Evolutionary conservation across 1,140 invertebrate species (phyloP), one percentile per base, ranked within the genome.

Genomic region (Sinonovacula constricta): DNA sequence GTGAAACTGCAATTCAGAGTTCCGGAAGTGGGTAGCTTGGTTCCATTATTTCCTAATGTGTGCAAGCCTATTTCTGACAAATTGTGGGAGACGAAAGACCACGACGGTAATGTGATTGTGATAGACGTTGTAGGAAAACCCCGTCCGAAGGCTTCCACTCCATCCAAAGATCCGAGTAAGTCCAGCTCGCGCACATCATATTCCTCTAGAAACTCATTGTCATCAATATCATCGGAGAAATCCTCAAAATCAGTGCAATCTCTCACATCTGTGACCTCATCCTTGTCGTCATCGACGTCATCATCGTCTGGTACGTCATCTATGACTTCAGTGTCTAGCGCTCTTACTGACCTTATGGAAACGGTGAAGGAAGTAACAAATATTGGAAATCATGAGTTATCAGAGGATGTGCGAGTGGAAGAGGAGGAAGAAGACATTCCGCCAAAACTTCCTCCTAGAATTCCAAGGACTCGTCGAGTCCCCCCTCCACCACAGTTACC

Each of bases 21-120:
- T 5, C 66, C 80, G n/a, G 88, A 87, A 39, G 76, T 88, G 0
- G 85, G 87, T 2, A 85, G 81, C 24, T 80, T 89, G 31, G 84
- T 90, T 28, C 83, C 88, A 3, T 70, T 88, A 31, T 85, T 89
- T 30, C 88, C 88, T 45, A 86, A 89, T 72, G 83, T 88, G 0
- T 89, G 88, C 67, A 81, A 79, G 15, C 87, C 87, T 0, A 33
- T 87, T 2, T 88, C 84, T 12, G 87, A 88, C 36, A 84, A 76
- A 12, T 59, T 79, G 22, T 90, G 87, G 88, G 76, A 86, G 66
- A 89, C 88, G 24, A 83, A 72, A 0, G 88, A 89, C 67, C 86
- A 89, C 62, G 86, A 89, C 65, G 88, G 86, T 2, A 89, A 89
- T 66, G 65, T 72, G 10, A 78, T 88, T 36, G 69, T 87, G 0